phyloP scores from a whole-genome alignment of 2,888 invertebrate species.

The Leptogaster cylindrica region DNA sequence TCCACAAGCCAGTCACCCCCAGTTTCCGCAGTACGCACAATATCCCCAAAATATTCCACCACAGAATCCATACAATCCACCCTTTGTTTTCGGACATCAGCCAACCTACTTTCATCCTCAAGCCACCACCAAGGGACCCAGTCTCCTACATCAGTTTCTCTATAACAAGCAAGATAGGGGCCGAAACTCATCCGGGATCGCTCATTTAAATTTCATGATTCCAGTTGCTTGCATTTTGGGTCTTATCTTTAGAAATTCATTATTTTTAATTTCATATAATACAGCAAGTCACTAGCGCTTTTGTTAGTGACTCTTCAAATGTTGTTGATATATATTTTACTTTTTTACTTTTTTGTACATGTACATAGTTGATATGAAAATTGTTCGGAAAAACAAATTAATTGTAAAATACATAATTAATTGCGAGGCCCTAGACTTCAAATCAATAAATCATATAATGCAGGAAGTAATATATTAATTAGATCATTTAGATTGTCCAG shows the following conservation, averaged over 20 bases:
- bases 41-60: constrained; percentile 56
- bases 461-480: no score
- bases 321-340: not conserved
- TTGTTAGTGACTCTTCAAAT: not conserved
- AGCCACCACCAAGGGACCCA: constrained; percentile 60
- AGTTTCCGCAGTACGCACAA: constrained; percentile 58
- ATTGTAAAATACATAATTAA: no score
- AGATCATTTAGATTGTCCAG: no score
- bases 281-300: no score
- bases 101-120: constrained; percentile 57
- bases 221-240: constrained; percentile 4
- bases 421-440: constrained; percentile 19
- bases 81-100: constrained; percentile 60
- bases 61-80: constrained; percentile 59
- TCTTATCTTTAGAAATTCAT: constrained; percentile 7
- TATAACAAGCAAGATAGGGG: constrained; percentile 51
- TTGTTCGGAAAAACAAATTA: no score
- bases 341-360: constrained; percentile 4
- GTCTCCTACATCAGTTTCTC: constrained; percentile 52
- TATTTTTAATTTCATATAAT: no score
- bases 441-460: no score
- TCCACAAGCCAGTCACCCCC: constrained; percentile 62
- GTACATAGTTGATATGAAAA: constrained; percentile 10
- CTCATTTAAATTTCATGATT: constrained; percentile 3
- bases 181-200: constrained; percentile 51